Evolutionary conservation across 1,140 invertebrate genomes (phyloP), one percentile per base, ranked within the genome.

Genomic region (Drosophila serrata): DNA sequence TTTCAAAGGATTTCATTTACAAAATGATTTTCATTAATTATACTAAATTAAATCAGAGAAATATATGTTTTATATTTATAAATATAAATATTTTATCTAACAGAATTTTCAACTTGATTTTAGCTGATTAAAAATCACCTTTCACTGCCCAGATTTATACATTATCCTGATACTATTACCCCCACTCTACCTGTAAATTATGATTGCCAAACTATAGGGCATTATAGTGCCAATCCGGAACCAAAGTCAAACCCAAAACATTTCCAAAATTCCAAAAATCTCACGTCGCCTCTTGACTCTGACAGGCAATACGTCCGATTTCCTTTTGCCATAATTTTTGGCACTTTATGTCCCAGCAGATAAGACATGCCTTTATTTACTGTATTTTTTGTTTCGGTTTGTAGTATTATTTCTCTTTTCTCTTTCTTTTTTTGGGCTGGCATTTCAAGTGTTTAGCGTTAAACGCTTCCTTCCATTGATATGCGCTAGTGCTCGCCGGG

Each of bases 321-420:
- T 88, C 82, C 82, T 88, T 63, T 86, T 73, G 82, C 84, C 82
- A 86, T 86, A 88, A 88, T 87, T 86, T 86, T 86, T 86, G 82
- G 82, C 84, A 87, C 80, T 87, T 87, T 88, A 87, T 87, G 76
- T 75, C 57, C 68, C 59, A 39, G 60, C 58, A 87, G 82, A 86
- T 86, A 86, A 87, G 82, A 82, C 61, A 67, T 57, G 73, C 63
- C 64, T 69, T 55, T 33, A 70, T 70, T 53, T 37, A 35, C 31
- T 22, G 49, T 53, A 35, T 15, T 53, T 53, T 15, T 45, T n/a
- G n/a, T n/a, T 13, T 53, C 55, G 55, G 48, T 84, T 70, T 82
- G 60, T 65, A 61, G 67, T 58, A 39, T 58, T 46, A 45, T 40
- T 74, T 59, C 60, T 48, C 39, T 13, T 33, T 58, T 61, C 51